phyloP scores from a whole-genome alignment of 2,797 vertebrate genomes.

The Sebastes minor region DNA sequence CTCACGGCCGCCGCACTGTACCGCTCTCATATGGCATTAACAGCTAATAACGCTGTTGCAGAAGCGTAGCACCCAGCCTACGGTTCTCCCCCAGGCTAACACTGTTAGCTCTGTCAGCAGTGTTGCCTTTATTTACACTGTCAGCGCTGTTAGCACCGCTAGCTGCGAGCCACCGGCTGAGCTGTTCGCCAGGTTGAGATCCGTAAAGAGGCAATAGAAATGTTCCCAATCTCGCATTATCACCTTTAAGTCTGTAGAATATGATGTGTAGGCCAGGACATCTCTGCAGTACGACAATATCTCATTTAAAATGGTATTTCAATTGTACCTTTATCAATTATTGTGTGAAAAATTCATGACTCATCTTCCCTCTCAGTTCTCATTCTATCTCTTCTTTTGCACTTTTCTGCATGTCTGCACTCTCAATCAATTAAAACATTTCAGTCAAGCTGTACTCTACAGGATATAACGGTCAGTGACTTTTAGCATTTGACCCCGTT shows the following conservation, averaged over 20 bases:
- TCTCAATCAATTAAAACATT: slow-evolving; percentile 17
- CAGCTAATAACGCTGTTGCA: too few species aligned
- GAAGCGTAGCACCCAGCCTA: too few species aligned
- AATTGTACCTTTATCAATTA: neutral
- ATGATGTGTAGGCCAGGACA: neutral
- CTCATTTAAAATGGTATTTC: neutral
- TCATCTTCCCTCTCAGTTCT: neutral
- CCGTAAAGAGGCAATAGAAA: too few species aligned
- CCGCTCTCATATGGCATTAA: too few species aligned
- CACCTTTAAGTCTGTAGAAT: neutral
- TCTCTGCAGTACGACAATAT: neutral
- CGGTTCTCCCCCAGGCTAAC: too few species aligned
- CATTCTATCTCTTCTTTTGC: neutral
- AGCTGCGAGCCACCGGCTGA: too few species aligned
- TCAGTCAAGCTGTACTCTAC: slow-evolving; percentile 10
- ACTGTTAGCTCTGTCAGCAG: too few species aligned
- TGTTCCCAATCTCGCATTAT: too few species aligned
- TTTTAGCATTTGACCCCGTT: slow-evolving; percentile 45
- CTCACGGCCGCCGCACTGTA: too few species aligned
- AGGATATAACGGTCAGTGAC: slow-evolving; percentile 21
- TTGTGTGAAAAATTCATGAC: neutral
- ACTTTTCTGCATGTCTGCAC: neutral
- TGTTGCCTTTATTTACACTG: too few species aligned
- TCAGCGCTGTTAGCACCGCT: too few species aligned
- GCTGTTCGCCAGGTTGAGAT: too few species aligned